Evolutionary conservation across 2,113 vertebrate genomes (phyloP).

Genomic region (Pluvialis apricaria): DNA sequence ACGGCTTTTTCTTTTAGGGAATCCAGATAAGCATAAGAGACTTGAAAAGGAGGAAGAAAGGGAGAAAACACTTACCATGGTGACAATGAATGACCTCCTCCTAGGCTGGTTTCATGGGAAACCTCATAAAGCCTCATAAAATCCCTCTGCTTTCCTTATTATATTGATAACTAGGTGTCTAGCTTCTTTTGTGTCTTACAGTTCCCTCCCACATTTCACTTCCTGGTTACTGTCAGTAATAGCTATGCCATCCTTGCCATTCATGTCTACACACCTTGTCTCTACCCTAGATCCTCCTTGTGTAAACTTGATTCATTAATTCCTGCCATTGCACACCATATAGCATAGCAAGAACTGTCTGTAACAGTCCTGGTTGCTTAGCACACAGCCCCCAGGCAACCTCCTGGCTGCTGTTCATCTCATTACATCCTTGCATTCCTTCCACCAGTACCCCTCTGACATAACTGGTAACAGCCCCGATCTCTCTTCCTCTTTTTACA

Average conservation of each 20-base stretch:
- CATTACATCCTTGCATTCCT: neutral
- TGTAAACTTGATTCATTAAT: neutral
- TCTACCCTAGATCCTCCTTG: neutral
- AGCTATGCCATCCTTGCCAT: neutral
- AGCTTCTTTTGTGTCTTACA: neutral
- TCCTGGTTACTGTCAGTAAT: neutral
- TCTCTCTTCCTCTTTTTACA: neutral
- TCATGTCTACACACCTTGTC: neutral
- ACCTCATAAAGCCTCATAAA: neutral
- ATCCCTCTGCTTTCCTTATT: neutral
- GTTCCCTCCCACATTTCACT: neutral
- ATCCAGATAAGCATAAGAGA: neutral
- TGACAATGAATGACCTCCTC: neutral
- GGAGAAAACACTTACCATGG: rapidly evolving
- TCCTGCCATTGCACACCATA: neutral
- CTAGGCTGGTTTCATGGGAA: neutral
- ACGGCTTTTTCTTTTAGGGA: neutral
- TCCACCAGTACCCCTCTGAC: neutral
- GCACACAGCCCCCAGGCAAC: neutral
- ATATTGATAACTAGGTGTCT: neutral
- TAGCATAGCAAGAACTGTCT: neutral
- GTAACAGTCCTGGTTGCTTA: neutral
- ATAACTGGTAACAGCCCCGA: neutral
- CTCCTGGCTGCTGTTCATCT: neutral
- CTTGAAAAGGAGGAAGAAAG: neutral